Percentiles rank a stretch among this genome's conserved stretches.
Evolutionary conservation across 2,888 invertebrate species (phyloP).

Genomic region (Elysia crispata): DNA sequence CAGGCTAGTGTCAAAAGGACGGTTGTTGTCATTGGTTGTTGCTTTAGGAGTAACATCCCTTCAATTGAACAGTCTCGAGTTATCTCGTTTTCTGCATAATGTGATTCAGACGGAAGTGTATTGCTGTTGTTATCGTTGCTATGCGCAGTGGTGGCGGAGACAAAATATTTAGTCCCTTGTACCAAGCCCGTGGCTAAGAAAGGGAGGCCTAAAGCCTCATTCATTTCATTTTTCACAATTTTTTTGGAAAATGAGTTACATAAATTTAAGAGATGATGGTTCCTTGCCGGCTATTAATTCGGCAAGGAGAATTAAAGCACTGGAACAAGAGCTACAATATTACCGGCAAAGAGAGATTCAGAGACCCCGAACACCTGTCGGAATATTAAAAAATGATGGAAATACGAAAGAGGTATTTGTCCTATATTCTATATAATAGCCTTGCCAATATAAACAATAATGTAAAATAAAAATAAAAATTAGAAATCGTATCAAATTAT

Average conservation of each 20-base stretch:
- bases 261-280: conserved; percentile 38
- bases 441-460: no score
- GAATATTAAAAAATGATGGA: conserved; percentile 45
- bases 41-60: no score
- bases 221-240: background rate
- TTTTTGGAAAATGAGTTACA: conserved; percentile 39
- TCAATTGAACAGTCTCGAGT: background rate
- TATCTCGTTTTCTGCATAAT: background rate
- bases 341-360: conserved; percentile 47
- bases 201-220: no score
- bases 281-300: conserved; percentile 41
- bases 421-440: no score
- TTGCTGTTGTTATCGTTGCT: conserved; percentile 42
- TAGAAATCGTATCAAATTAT: no score
- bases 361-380: conserved; percentile 36
- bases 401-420: background rate
- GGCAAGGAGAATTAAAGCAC: conserved; percentile 53
- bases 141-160: conserved; percentile 22
- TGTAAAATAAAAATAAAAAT: no score
- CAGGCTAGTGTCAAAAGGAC: no score
- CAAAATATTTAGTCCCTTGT: no score
- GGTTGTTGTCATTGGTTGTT: no score
- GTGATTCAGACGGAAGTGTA: background rate
- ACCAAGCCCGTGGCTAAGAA: no score
- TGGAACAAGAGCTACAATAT: conserved; percentile 56